Evolutionary conservation across 2,113 vertebrate genomes (phyloP), one percentile per base, ranked within the genome.

Genomic region (Camelus bactrianus): DNA sequence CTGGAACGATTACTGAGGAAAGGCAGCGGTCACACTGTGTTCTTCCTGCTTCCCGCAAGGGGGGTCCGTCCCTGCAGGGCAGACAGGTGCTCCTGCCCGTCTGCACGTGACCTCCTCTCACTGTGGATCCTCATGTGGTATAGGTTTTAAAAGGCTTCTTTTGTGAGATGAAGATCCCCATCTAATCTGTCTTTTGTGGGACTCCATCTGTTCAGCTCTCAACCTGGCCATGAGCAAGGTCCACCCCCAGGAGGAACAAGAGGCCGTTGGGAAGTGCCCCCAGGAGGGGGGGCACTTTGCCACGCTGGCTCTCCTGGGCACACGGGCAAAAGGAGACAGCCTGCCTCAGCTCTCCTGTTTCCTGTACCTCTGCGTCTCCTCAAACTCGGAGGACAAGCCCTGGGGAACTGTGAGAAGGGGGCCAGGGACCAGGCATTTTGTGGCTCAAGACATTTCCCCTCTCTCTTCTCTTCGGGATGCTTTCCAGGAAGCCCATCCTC

Each of bases 31-130:
- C 73, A 46, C 58, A 8, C 19, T 9, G 8, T 2, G 46, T 11
- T 5, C 19, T 3, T 28, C 3, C 48, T 4, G 7, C 6, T 5
- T 6, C 24, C n/a, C 46, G 6, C 0, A 1, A 24, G 22, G 64
- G 64, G 28, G 64, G 62, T 0, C 26, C 17, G 5, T 46, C 58
- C 17, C 50, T 0, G 3, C 38, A 69, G 28, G 6, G 8, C 19
- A 35, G 1, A 2, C 5, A 16, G 82, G 38, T 10, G 9, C 0
- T 2, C 17, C 70, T 24, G 65, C 58, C 26, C 30, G 22, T 26
- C 58, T 42, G 9, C 1, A 0, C 1, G 16, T 2, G 42, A 48
- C 24, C 24, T 2, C 3, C 13, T 2, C 20, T 80, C 10, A 8
- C 48, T 26, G 6, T 19, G 70, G 70, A 16, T 19, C 26, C 24